phyloP scores from a whole-genome alignment of 2,797 vertebrate species.

The Psittacula derbiana region DNA sequence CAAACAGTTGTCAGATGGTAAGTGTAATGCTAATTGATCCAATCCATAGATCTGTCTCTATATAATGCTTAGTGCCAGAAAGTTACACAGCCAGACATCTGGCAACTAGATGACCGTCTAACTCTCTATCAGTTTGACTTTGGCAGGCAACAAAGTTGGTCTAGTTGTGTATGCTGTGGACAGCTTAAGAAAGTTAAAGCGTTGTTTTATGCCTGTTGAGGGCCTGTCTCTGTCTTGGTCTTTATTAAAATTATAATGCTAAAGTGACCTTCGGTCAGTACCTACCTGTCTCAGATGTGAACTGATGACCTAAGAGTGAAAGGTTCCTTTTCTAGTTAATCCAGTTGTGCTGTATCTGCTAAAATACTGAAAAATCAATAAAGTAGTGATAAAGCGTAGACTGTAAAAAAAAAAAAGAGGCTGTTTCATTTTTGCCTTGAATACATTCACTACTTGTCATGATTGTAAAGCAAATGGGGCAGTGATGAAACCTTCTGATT shows the following conservation, averaged over 20 bases:
- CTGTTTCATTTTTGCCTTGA: background rate
- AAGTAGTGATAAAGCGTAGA: background rate
- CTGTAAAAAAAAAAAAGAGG: background rate
- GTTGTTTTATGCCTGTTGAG: slow-evolving; percentile 29
- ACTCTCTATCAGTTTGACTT: slow-evolving; percentile 72
- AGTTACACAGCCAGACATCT: slow-evolving; percentile 80
- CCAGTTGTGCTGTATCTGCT: slow-evolving; percentile 16
- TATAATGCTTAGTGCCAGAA: slow-evolving; percentile 73
- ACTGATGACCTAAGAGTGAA: slow-evolving; percentile 20
- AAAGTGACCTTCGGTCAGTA: slow-evolving; percentile 15
- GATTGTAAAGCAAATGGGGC: background rate
- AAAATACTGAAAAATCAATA: slow-evolving; percentile 46
- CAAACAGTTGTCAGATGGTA: slow-evolving; percentile 83
- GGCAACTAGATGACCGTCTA: slow-evolving; percentile 72
- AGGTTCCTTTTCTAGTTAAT: slow-evolving; percentile 28
- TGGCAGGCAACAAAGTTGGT: slow-evolving; percentile 67
- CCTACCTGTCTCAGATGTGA: slow-evolving; percentile 29
- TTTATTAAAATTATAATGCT: slow-evolving; percentile 27
- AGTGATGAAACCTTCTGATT: background rate
- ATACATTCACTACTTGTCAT: background rate
- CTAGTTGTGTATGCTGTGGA: slow-evolving; percentile 51
- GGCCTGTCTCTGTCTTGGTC: background rate
- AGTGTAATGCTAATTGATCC: slow-evolving; percentile 80
- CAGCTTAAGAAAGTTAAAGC: slow-evolving; percentile 43
- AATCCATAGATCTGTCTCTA: slow-evolving; percentile 77